Evolutionary conservation across 2,888 invertebrate genomes (phyloP), one percentile per base, ranked within the genome.

Genomic region (Barypeithes pellucidus): DNA sequence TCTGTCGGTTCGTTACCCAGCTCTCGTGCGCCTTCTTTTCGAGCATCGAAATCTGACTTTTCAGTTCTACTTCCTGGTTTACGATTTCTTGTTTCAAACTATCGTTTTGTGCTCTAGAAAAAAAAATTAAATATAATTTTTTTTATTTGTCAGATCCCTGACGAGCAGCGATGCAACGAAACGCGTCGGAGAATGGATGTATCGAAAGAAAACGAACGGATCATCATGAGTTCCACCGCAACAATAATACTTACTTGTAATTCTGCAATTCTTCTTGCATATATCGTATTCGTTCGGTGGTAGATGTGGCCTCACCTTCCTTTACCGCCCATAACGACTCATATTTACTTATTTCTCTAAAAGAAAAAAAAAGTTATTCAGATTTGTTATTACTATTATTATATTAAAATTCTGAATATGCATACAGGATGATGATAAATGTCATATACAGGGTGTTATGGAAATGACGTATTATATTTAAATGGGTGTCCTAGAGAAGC

Each of bases 1-100:
- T 92, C 81, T 94, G 93, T 61, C 96, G 88, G 12, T 95, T 93
- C 72, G 92, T 90, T 66, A 97, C 90, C 96, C 95, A 95, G 77
- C 93, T 92, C 81, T 94, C 93, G 85, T 96, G 95, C 14, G 94
- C 93, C 77, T 95, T 94, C 80, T 93, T 91, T 86, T 96, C 96
- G 71, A 94, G 88, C 70, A 91, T 90, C 67, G 94, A 90, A 77
- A 95, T 91, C 82, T 95, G 95, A 80, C 86, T 87, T 81, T 90
- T 90, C 77, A 89, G 86, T 77, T 89, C 89, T 75, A 90, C 92
- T 84, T 95, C 94, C 84, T 95, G 95, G 71, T 95, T 95, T n/a
- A 94, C 89, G 74, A 96, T 91, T 87, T 96, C 96, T 67, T 94
- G 90, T 70, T 94, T 94, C 75, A 96, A 84, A 67, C 88, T 86